phyloP scores from a whole-genome alignment of 92 coral and sea anemone species.

The Chrysogorgia sp. region DNA sequence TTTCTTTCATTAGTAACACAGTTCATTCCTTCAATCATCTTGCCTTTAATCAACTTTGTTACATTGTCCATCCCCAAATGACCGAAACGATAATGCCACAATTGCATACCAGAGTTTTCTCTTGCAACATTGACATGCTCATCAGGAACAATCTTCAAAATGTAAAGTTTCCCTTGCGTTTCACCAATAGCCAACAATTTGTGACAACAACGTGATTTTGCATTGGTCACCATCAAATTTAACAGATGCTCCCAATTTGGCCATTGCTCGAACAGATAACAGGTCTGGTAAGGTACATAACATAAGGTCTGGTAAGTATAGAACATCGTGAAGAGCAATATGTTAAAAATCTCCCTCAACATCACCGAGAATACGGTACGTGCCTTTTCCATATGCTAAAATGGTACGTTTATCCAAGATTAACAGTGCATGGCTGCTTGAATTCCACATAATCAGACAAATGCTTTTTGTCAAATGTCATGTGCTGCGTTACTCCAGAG shows the following conservation, averaged over 20 bases:
- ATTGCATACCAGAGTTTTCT: constrained; percentile 31
- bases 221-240: not conserved
- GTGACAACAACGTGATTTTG: not conserved
- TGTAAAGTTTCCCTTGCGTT: not conserved
- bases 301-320: not conserved
- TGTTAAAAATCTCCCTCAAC: not conserved
- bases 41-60: constrained; percentile 28
- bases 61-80: no score
- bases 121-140: constrained; percentile 42
- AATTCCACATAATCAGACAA: constrained; percentile 5
- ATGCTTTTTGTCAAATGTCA: not conserved
- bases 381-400: constrained; percentile 2
- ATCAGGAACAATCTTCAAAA: constrained; percentile 5
- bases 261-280: constrained; percentile 11
- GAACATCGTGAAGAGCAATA: not conserved
- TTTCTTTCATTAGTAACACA: constrained; percentile 6
- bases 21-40: constrained; percentile 41
- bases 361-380: not conserved
- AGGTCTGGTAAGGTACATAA: no score
- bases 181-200: not conserved
- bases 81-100: constrained; percentile 54
- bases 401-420: constrained; percentile 3
- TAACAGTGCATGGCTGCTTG: not conserved
- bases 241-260: not conserved
- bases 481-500: constrained; percentile 7